Evolutionary conservation across 2,888 invertebrate genomes (phyloP).

Genomic region (Ormyrus labotus): DNA sequence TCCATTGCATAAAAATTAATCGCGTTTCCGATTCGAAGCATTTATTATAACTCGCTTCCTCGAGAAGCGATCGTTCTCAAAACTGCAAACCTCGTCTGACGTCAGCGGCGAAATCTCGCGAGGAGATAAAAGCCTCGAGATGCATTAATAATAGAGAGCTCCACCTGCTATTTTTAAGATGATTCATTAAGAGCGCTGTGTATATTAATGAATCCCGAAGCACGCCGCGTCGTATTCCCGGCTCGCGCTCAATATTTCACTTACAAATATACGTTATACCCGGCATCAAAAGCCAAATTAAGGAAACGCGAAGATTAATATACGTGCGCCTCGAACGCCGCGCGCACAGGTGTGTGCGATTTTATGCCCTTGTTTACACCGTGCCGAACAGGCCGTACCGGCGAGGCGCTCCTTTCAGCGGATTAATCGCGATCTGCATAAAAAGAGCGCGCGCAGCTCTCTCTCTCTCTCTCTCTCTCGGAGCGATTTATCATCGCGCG

Average conservation of each 20-base stretch:
- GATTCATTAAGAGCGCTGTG: constrained; percentile 40
- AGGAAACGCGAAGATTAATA: constrained; percentile 53
- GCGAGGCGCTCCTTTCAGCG: constrained; percentile 13
- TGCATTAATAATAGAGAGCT: constrained; percentile 17
- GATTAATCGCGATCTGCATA: constrained; percentile 33
- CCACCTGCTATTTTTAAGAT: constrained; percentile 19
- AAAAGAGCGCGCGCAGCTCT: constrained; percentile 2
- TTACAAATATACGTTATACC: neutral
- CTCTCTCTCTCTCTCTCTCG: neutral
- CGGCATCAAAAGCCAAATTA: constrained; percentile 47
- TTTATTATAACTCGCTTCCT: too few relatives aligned
- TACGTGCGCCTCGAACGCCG: neutral
- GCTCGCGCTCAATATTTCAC: constrained; percentile 32
- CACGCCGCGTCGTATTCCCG: neutral
- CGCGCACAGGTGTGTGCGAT: constrained; percentile 29
- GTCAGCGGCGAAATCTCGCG: neutral
- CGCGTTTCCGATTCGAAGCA: too few relatives aligned
- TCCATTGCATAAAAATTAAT: neutral
- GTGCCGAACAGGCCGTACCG: neutral
- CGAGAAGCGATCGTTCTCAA: too few relatives aligned
- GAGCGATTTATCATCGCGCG: constrained; percentile 30
- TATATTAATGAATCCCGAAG: constrained; percentile 38
- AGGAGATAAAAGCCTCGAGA: neutral
- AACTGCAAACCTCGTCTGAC: too few relatives aligned
- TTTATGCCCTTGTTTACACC: constrained; percentile 41